Base-by-base conservation (phyloP, 1,140 invertebrate species). In the Pararge aegeria region DNA sequence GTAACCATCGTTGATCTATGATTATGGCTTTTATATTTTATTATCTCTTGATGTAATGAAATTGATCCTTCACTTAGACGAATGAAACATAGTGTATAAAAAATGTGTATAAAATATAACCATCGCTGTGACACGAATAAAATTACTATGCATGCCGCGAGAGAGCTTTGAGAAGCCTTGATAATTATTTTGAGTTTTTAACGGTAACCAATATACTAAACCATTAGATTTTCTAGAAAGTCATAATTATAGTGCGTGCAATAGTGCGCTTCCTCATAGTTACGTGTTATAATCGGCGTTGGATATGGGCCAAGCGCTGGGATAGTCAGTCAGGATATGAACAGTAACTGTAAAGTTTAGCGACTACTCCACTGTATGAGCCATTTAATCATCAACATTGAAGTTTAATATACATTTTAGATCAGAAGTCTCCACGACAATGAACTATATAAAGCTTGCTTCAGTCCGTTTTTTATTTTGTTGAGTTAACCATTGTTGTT, bases 241-340 rank as follows among this genome's bases (percentile, higher is more conserved):
- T 34, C 7, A 2, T 34, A 24, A 24, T 24, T 24, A 24, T 24
- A 24, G 24, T 24, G 24, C 2, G 2, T 24, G 24, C 24, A 29
- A 7, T 16, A 29, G 21, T 50, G 13, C 48, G 13, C 21, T 46
- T 50, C 48, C 21, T 50, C 48, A 50, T 50, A 50, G 48, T 19
- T 29, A 13, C 21, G 19, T 15, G 48, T 16, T 50, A 29, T 18
- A 27, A 29, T 50, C 24, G 48, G 21, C 48, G 13, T 42, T 50
- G 48, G 48, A 50, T 29, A 27, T 18, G 12, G 6, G 48, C 48
- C 48, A 50, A 29, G 24, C 48, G 48, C 48, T 12, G 9, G 34
- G n/a, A 42, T 16, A 42, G 38, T 18, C 6, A 12, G 34, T 42
- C 38, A 42, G 38, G 38, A 42, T 42, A 42, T 42, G 38, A 18